Base-by-base conservation (phyloP, 1,140 invertebrate genomes). In the Octopus sinensis region DNA sequence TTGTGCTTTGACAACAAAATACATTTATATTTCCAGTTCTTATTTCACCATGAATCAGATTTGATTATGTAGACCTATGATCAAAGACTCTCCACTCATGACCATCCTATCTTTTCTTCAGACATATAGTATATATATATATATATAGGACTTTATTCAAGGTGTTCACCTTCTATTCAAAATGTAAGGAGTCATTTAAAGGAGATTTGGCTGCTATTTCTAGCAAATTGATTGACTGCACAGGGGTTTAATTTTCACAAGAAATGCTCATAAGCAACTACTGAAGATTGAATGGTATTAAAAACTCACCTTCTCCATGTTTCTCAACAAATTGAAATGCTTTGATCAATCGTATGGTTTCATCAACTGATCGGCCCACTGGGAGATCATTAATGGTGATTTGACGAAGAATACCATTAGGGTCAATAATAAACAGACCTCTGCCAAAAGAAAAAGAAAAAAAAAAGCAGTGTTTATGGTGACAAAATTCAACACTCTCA, bases 301-400 rank as follows among this genome's bases (percentile, higher is more conserved):
- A 43, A 43, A 4, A 17, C 83, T 78, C 73, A 88, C 87, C 95
- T 94, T 98, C 96, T 81, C 97, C 97, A 89, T 98, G 95, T 89
- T 97, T 94, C 83, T 98, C 97, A 76, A 96, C 93, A 92, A 96
- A 98, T 88, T 97, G 95, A 89, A 98, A 96, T 71, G 97, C 97
- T 89, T 97, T 96, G 52, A 98, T 94, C 12, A 98, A 91, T 82
- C 97, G 92, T 12, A 98, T 88, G 1, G 95, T 95, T 91, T 98
- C 97, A 85, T 98, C 96, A 4, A 98, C 96, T 73, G 95, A 96
- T 82, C 97, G 93, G 4, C 97, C 97, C 23, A 99, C 96, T 0
- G 96, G 96, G 85, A 98, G 92, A 92, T 98, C 97, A 86, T 92
- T 92, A 52, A 92, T 86, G 68, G 90, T 90, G 51, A 90, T 86